Percentiles rank a stretch among this genome's conserved stretches.
These are phyloP conservation scores for Hippocampus mohnikei DNA, from an alignment of 2,113 vertebrate species.

Conservation along the genomic window DNA sequence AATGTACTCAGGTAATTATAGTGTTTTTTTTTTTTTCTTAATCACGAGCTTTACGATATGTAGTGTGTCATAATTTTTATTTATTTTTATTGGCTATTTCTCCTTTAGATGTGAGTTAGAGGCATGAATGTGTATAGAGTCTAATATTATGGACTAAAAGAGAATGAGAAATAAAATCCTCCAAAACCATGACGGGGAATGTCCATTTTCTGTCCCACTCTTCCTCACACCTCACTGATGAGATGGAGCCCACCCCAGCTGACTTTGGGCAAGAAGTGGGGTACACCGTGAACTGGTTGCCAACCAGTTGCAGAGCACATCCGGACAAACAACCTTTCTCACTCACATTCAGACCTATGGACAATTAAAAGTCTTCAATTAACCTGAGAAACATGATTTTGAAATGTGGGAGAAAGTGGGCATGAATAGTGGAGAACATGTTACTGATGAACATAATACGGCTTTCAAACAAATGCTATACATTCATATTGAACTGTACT, in stretches of 20 bases:
- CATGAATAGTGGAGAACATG: background rate
- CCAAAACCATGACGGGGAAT: too few species aligned
- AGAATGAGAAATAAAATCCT: too few species aligned
- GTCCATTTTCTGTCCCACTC: too few species aligned
- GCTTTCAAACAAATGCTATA: conserved; percentile 11
- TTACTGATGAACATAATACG: background rate
- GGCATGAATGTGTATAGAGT: background rate
- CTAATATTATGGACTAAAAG: too few species aligned
- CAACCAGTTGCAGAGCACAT: background rate
- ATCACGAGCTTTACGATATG: background rate
- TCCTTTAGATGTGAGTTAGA: background rate
- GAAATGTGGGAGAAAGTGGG: background rate
- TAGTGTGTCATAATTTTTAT: background rate
- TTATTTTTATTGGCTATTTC: background rate
- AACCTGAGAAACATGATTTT: background rate
- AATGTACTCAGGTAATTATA: background rate
- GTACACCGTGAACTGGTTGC: background rate
- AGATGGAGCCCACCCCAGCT: background rate
- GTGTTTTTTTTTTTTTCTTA: background rate
- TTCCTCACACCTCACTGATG: too few species aligned
- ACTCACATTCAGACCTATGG: background rate
- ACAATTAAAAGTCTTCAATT: background rate
- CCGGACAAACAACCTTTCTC: background rate
- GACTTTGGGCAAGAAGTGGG: background rate
- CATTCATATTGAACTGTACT: conserved; percentile 49